Base-by-base conservation (phyloP, 1,140 invertebrate species). In the Sesamia nonagrioides region DNA sequence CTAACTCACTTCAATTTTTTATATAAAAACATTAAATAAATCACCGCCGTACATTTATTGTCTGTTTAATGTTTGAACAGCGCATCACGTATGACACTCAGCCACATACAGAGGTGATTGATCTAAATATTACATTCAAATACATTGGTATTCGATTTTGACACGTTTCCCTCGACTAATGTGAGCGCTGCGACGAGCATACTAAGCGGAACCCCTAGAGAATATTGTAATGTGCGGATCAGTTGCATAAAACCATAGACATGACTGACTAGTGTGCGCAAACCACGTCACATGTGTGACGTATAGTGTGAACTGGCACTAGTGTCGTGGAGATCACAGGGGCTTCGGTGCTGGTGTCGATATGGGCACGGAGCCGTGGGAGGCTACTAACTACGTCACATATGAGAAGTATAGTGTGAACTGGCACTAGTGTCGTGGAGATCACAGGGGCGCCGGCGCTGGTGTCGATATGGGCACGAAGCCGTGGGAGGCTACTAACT, bases 91-190 rank as follows among this genome's bases (percentile, higher is more conserved):
- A 50, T 50, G 45, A n/a, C 45, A 50, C 18, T 56, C 52, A 56
- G 52, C 52, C 52, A 13, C 21, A 2, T 9, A 8, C 9, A 9
- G 54, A 56, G 18, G 54, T 56, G 21, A 56, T 27, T 27, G 18
- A 56, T 56, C 18, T 56, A 56, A 56, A 56, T 56, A 27, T 21
- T 56, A 56, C 54, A 27, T 56, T 56, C 54, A 56, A 56, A 27
- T 56, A 56, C 54, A 56, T 56, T 21, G 18, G 54, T 56, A 56
- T 56, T 56, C 54, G 9, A 8, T 27, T 56, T 56, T 56, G 8
- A 56, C 54, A 27, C 18, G 54, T 56, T 33, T 56, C 54, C 54
- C 18, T 11, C 54, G 54, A 56, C 21, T 21, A 56, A 56, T 56
- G 54, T 21, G 54, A 33, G 54, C 7, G 9, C 6, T 9, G 52